Evolutionary conservation across 2,888 invertebrate species (phyloP).

Genomic region (Gortyna flavago): DNA sequence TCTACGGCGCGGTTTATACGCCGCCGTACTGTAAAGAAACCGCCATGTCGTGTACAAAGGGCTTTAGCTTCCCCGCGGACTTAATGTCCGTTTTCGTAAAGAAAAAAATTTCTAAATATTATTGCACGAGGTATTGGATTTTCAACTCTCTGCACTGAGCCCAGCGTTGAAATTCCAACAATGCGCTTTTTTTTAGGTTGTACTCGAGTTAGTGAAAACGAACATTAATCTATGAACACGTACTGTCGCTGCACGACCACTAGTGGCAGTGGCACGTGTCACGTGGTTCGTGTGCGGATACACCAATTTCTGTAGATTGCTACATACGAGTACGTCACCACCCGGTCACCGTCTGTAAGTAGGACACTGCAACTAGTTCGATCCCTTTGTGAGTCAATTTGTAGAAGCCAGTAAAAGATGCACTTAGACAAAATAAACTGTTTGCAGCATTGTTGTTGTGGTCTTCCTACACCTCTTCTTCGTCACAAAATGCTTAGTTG

Average conservation of each 20-base stretch:
- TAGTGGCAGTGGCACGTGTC: background rate
- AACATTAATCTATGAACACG: too few species aligned
- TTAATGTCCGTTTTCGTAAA: background rate
- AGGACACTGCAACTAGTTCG: slow-evolving; percentile 8
- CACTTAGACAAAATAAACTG: background rate
- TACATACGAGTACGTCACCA: background rate
- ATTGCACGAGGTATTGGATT: background rate
- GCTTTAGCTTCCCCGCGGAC: background rate
- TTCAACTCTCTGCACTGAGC: background rate
- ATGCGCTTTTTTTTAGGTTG: background rate
- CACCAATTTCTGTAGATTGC: background rate
- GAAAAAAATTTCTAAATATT: background rate
- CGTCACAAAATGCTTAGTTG: background rate
- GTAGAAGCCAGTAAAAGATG: background rate
- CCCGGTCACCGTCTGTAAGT: background rate
- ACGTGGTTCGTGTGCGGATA: background rate
- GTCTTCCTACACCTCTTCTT: background rate
- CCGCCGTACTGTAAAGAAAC: too few species aligned
- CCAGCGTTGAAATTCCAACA: background rate
- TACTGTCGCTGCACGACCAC: too few species aligned
- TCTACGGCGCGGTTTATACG: too few species aligned
- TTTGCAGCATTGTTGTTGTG: background rate
- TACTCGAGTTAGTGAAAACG: background rate
- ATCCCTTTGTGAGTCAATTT: slow-evolving; percentile 13
- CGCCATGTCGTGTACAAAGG: too few species aligned